These are phyloP conservation scores for Lateolabrax maculatus DNA, from an alignment of 2,797 vertebrate genomes.

Conservation along the genomic window DNA sequence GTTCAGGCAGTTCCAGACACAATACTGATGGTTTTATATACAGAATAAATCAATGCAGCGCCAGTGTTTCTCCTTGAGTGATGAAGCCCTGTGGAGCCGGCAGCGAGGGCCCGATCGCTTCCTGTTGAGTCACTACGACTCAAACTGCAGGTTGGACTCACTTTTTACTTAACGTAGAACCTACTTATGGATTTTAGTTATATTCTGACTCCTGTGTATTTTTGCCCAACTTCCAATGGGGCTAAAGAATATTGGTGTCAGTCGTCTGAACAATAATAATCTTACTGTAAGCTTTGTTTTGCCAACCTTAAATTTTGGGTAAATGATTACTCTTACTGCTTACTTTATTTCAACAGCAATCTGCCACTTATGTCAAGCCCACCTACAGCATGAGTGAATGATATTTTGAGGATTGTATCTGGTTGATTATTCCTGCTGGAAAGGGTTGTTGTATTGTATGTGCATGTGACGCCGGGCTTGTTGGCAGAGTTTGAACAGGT, in stretches of 20 bases:
- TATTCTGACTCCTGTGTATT: neutral
- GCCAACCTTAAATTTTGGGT: neutral
- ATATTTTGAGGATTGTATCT: no score
- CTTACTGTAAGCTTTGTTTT: neutral
- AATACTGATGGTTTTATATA: conserved; percentile 33
- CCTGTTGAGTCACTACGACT: conserved; percentile 4
- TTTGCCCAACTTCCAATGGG: neutral
- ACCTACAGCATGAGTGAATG: no score
- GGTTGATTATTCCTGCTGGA: neutral
- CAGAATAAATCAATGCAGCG: conserved; percentile 37
- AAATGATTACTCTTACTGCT: no score
- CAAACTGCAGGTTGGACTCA: conserved; percentile 4
- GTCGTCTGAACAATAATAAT: neutral
- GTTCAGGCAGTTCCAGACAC: neutral
- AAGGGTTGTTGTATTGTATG: neutral
- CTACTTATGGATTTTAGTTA: neutral
- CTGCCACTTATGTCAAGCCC: neutral
- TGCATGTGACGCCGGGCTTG: neutral
- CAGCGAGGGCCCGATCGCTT: neutral
- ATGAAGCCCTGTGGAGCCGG: conserved; percentile 3
- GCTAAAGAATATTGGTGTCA: neutral
- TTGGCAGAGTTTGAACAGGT: neutral
- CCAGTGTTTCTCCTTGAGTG: conserved; percentile 27
- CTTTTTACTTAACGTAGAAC: neutral
- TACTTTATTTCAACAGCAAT: neutral